Percentiles rank a stretch among this genome's conserved stretches.
These are phyloP conservation scores for Eumacrocentrus americanus DNA, from an alignment of 2,888 invertebrate genomes.

Conservation along the genomic window DNA sequence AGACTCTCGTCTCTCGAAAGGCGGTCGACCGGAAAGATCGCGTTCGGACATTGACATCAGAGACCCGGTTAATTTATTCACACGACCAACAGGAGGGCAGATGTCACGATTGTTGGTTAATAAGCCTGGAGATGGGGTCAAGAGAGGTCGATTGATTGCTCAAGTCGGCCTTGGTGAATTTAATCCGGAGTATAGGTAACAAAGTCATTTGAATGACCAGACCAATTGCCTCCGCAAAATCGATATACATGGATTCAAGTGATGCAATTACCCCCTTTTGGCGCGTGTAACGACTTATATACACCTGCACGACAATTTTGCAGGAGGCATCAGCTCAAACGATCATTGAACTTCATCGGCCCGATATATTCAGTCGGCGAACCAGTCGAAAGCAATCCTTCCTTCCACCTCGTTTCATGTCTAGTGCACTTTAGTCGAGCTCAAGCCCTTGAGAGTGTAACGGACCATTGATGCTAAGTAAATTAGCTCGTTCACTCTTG, in stretches of 20 bases:
- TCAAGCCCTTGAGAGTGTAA: slow-evolving; percentile 27
- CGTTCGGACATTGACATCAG: slow-evolving; percentile 3
- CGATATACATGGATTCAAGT: neutral
- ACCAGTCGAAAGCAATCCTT: slow-evolving; percentile 17
- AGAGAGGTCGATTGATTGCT: neutral
- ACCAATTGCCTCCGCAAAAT: neutral
- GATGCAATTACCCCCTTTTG: neutral
- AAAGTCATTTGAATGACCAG: slow-evolving; percentile 10
- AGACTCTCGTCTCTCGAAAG: no score
- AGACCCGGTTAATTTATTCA: slow-evolving; percentile 8
- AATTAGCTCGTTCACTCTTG: slow-evolving; percentile 28
- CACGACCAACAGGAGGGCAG: neutral
- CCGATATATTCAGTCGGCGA: neutral
- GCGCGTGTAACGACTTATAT: neutral
- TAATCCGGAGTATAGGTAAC: neutral
- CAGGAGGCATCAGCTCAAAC: neutral
- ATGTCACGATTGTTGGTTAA: slow-evolving; percentile 7
- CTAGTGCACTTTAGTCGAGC: slow-evolving; percentile 17
- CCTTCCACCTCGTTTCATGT: slow-evolving; percentile 21
- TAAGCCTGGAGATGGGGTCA: neutral
- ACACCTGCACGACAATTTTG: slow-evolving; percentile 1
- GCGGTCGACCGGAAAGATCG: slow-evolving; percentile 7
- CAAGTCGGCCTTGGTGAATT: neutral
- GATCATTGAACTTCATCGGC: slow-evolving; percentile 1
- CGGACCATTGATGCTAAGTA: slow-evolving; percentile 24